Base-by-base conservation (phyloP, 2,888 invertebrate species). In the Caenorhabditis sulstoni region DNA sequence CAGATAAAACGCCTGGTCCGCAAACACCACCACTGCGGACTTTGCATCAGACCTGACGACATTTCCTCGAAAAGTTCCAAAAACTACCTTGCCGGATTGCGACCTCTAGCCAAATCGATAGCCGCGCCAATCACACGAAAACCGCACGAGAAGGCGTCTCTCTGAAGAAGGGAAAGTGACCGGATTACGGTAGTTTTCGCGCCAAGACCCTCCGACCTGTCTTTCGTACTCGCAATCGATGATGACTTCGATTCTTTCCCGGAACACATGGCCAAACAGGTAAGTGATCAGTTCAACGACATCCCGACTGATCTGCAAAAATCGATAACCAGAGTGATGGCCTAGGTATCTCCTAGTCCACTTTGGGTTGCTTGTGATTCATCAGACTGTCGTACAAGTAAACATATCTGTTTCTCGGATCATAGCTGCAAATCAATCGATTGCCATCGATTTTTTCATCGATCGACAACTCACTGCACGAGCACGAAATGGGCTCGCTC, bases 91-190 rank as follows among this genome's bases (percentile, higher is more conserved):
- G 37, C 23, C 39, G 55, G 55, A 55, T 37, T 20, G 1, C 29
- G 8, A 0, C 55, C 55, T 37, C 55, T 55, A 16, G 55, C 37
- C 55, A 55, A 37, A 29, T 23, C 37, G 29, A 55, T 20, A 16
- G 37, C n/a, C 18, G 37, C 55, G 29, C 55, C 55, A 16, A 55
- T 37, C 29, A 37, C 55, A 9, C 55, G 55, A 11, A 37, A 55
- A 37, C 55, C 55, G 16, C 55, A 55, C 37, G 55, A 55, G 18
- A 55, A 55, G 1, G 1, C 18, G 55, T 55, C 55, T 37, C 29
- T 37, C 55, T 55, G 29, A 9, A 47, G 44, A 5, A 44, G 14
- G 14, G 23, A 50, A 50, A n/a, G n/a, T n/a, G n/a, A 47, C n/a
- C n/a, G n/a, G n/a, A n/a, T n/a, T n/a, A n/a, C n/a, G n/a, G n/a